Percentiles rank a stretch among this genome's conserved stretches.
These are phyloP conservation scores for Verasper variegatus DNA, from an alignment of 2,113 vertebrate species.

Conservation along the genomic window DNA sequence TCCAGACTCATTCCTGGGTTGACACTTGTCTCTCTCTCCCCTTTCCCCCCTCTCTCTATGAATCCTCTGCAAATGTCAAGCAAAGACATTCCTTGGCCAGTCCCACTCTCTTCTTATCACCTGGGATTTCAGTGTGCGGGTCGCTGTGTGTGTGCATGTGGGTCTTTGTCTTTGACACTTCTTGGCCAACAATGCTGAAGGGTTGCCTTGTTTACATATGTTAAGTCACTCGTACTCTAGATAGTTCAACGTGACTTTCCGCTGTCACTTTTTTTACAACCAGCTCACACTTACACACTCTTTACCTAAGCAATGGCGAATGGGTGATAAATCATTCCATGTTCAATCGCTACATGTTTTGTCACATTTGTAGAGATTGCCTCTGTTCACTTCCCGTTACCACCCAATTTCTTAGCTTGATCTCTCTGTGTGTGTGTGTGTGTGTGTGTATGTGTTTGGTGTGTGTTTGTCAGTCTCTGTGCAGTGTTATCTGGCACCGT, in stretches of 20 bases:
- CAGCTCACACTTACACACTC: conserved; percentile 11
- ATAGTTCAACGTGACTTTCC: conserved; percentile 1
- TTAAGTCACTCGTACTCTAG: conserved; percentile 41
- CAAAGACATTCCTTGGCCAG: conserved; percentile 35
- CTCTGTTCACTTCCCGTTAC: conserved; percentile 14
- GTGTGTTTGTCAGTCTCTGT: conserved; percentile 10
- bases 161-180: conserved; percentile 29
- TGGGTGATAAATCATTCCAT: conserved; percentile 38
- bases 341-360: conserved; percentile 34
- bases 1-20: conserved; percentile 1
- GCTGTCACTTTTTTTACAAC: conserved; percentile 8
- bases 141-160: conserved; percentile 35
- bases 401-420: neutral
- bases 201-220: conserved; percentile 41
- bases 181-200: conserved; percentile 29
- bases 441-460: conserved; percentile 9
- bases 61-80: conserved; percentile 39
- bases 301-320: conserved; percentile 10
- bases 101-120: conserved; percentile 31
- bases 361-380: conserved; percentile 31
- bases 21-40: neutral
- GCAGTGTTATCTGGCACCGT: conserved; percentile 1
- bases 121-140: conserved; percentile 18
- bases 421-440: conserved; percentile 7
- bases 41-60: neutral